Base-by-base conservation (phyloP, 2,797 vertebrate species). In the Australoheros facetus region DNA sequence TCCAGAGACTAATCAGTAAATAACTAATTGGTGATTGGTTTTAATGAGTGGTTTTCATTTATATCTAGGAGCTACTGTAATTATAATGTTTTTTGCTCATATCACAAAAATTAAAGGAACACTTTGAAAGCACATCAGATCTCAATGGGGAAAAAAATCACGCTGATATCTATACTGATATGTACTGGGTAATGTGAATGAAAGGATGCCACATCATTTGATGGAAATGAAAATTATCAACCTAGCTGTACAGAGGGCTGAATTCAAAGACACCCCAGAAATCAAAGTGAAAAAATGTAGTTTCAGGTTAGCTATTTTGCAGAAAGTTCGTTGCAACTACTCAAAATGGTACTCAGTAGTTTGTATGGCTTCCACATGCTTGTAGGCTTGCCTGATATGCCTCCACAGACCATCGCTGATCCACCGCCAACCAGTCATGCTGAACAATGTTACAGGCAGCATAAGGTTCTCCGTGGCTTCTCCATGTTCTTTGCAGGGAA, bases 381-480 rank as follows among this genome's bases (percentile, higher is more conserved):
- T 34, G 32, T 34, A 34, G 8, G 32, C 32, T 8, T 34, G 32
- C 7, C 32, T 34, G 32, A 9, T 34, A 34, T 8, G 32, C 7
- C 32, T 8, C 32, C 32, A 7, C 32, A 34, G 32, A 7, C 37
- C 10, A 37, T 37, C 37, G 11, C 37, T 11, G 34, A 39, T 34
- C 58, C 59, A n/a, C 7, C 8, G 39, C n/a, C 59, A 5, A 62
- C 21, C 34, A 8, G n/a, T 39, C 34, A 9, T 62, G 12, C 34
- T 3, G 19, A 60, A 39, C 32, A 21, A 62, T 62, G 7, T 0
- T 39, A 60, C 58, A 60, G n/a, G 34, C 12, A 39, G 34, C 59
- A 60, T 14, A 0, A 0, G 3, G 0, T 39, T 23, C n/a, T 60
- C 37, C 37, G 1, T 7, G 13, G 34, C n/a, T 23, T 60, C n/a